Conservation (phyloP, 2,797 vertebrate genomes). For the Poliocrania exsul region DNA sequence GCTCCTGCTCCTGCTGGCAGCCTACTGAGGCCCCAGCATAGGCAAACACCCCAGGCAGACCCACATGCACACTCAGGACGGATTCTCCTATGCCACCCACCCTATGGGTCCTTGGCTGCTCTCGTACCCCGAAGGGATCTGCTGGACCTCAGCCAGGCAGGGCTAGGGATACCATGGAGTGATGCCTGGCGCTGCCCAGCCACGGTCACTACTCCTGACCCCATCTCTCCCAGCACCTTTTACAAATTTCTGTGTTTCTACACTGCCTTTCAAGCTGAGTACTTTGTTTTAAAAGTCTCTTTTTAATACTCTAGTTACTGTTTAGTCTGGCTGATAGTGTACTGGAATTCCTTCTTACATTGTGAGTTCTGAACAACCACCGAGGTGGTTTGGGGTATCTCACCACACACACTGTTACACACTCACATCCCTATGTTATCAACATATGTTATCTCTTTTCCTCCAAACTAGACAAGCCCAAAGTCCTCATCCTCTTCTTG, state of each 20-base stretch:
- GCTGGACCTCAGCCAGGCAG: neutral
- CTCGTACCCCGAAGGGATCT: no score
- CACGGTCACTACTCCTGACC: neutral
- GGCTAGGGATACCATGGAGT: neutral
- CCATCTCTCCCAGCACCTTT: neutral
- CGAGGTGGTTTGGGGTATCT: neutral
- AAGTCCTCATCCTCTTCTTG: neutral
- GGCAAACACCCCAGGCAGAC: neutral
- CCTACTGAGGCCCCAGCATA: neutral
- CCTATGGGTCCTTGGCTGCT: neutral
- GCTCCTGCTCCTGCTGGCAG: neutral
- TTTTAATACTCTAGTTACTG: neutral
- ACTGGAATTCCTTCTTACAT: neutral
- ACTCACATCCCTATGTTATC: neutral
- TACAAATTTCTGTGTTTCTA: neutral
- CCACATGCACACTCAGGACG: accelerated
- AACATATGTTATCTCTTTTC: neutral
- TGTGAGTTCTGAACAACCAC: neutral
- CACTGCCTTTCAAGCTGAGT: neutral
- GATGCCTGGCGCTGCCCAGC: neutral
- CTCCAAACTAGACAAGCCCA: neutral
- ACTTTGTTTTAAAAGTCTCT: neutral
- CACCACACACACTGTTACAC: no score
- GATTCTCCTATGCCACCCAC: neutral
- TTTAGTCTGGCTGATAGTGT: neutral